Evolutionary conservation across 2,113 vertebrate species (phyloP), one percentile per base, ranked within the genome.

Genomic region (Choloepus hoffmanni): DNA sequence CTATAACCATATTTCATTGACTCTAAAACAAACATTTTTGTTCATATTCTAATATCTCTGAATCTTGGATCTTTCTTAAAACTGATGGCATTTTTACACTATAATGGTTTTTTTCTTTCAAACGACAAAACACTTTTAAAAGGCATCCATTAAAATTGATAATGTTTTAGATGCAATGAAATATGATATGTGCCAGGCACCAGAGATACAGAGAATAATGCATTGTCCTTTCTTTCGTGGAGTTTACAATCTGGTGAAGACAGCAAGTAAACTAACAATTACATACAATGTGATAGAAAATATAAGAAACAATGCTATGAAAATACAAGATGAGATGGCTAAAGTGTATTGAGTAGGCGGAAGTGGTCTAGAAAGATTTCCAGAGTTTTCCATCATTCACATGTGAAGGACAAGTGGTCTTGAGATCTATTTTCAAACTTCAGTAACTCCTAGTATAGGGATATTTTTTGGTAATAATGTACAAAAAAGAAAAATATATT

Each of bases 61-160:
- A 89, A 89, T 89, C 33, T 55, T 60, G 65, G 33, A 60, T 33
- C 24, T 85, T 70, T 78, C 40, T 85, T 95, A 79, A 95, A 90
- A 62, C 67, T 45, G 50, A 43, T 16, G 33, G 15, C 67, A 90
- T 21, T 94, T 92, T 90, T 67, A 87, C 58, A 87, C 16, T 85
- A 60, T 15, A 93, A 86, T 12, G 4, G 65, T 30, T 55, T 65
- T 76, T 50, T 72, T 63, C 76, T 95, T 96, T 85, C 53, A 63
- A 67, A 36, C 7, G n/a, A 90, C 26, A 90, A 89, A 23, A 81
- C 11, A 85, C 82, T 77, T 78, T 92, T 55, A n/a, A 93, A 85
- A 81, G 73, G n/a, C 1, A 10, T 4, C 65, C 11, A 36, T 82
- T 55, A 73, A 9, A 67, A 24, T n/a, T 50, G 72, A 26, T 0